Conservation (phyloP, 2,797 vertebrate species). For the Propithecus perrieri region DNA sequence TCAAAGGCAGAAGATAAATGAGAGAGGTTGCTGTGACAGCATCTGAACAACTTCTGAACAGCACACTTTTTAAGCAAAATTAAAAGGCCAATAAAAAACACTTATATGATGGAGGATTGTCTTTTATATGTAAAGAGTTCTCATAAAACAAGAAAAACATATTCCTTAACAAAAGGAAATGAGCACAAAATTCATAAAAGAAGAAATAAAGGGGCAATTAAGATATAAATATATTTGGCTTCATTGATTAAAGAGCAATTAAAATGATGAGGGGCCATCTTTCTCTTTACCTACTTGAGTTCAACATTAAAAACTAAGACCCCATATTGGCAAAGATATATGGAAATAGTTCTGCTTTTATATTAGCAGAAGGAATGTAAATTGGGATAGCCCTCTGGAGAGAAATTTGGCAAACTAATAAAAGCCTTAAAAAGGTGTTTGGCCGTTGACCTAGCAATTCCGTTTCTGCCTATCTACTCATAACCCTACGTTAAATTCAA, state of each 20-base stretch:
- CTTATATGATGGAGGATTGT: not conserved
- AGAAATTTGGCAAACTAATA: not conserved
- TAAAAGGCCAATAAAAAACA: not conserved
- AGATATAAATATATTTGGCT: not conserved
- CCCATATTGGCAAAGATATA: not conserved
- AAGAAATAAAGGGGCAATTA: not conserved
- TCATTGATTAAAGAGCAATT: not conserved
- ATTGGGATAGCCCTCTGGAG: not conserved
- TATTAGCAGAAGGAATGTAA: not conserved
- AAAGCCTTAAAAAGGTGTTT: not conserved
- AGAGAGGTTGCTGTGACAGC: not conserved
- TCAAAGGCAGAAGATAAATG: not conserved
- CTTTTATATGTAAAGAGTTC: conserved; percentile 45
- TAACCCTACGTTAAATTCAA: not conserved
- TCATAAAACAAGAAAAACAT: conserved; percentile 11
- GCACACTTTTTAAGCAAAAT: not conserved
- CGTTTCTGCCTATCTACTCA: not conserved
- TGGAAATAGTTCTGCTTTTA: not conserved
- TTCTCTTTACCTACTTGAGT: not conserved
- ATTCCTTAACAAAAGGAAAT: not conserved
- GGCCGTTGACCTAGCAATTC: not conserved
- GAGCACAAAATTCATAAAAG: not conserved
- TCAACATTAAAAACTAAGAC: not conserved
- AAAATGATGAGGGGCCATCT: too few species aligned
- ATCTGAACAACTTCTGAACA: not conserved